These are phyloP conservation scores for Eptatretus burgeri DNA, from an alignment of 2,113 vertebrate genomes.

Conservation along the genomic window DNA sequence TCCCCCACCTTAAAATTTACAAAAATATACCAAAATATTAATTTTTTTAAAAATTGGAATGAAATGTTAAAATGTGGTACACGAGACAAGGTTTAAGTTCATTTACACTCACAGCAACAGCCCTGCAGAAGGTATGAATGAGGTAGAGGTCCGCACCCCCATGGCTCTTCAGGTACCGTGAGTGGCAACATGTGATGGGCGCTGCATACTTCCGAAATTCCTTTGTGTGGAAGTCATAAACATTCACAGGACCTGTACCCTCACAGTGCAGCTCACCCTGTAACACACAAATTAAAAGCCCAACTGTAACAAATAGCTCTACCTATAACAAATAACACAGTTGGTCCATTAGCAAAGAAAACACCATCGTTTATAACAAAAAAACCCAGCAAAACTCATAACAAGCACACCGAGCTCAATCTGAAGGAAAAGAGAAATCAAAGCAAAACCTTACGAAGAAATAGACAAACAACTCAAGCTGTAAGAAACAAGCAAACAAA, in stretches of 20 bases:
- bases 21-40: not conserved
- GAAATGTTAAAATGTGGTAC: not conserved
- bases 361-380: no score
- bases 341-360: no score
- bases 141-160: constrained; percentile 27
- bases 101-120: constrained; percentile 22
- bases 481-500: no score
- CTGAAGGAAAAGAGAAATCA: no score
- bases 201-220: not conserved
- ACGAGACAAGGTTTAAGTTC: not conserved
- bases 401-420: no score
- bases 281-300: not conserved
- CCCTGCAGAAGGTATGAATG: constrained; percentile 26
- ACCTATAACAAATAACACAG: no score
- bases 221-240: constrained; percentile 11
- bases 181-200: not conserved
- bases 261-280: constrained; percentile 13
- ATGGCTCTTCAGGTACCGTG: constrained; percentile 14
- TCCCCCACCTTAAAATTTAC: not conserved
- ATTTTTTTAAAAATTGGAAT: not conserved
- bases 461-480: no score
- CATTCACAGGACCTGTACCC: constrained; percentile 9
- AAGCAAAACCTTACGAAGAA: no score
- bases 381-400: no score
- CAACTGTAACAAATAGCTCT: no score